Base-by-base conservation (phyloP, 2,888 invertebrate genomes). In the Diaperis boleti region DNA sequence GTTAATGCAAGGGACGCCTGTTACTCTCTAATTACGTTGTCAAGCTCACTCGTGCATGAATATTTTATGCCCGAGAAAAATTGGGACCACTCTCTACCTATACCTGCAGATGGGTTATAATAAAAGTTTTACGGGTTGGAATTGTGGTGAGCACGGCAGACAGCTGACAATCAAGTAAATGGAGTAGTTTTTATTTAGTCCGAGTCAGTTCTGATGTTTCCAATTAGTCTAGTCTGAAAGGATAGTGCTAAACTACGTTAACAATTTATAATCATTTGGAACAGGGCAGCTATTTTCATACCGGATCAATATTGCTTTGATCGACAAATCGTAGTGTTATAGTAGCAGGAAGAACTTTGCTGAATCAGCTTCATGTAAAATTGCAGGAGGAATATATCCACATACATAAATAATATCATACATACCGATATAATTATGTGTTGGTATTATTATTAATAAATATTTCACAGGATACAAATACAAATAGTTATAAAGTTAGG, bases 11-110 rank as follows among this genome's bases (percentile, higher is more conserved):
- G 18, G 15, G 60, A 60, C 60, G 61, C 54, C 39, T 37, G 54
- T 45, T 55, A 61, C 61, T 54, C n/a, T n/a, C 54, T 61, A 61
- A 61, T 61, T 61, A 55, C 52, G 61, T 61, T 61, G 61, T 61
- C 61, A 55, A 29, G 55, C 54, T 61, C 54, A 55, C 54, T 55
- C 54, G 39, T 20, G 47, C 47, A 45, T 61, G 47, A 61, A 61
- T 61, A 61, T 61, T 61, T 55, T 55, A 61, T 33, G 44, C 15
- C 15, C 18, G 35, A 37, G 47, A 61, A 60, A 42, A 59, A 59
- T 60, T 50, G 14, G 17, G 29, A 20, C 13, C 8, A 33, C 50
- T 8, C 22, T 22, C 5, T 10, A 33, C 54, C 41, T 6, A 7
- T 37, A 7, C 18, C 39, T 4, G 37, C 29, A 47, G 52, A 35